A percentile compares a stretch with the other conserved stretches of the same genome.
Evolutionary conservation across 2,113 vertebrate genomes (phyloP).

Genomic region (Lophochroa leadbeateri): DNA sequence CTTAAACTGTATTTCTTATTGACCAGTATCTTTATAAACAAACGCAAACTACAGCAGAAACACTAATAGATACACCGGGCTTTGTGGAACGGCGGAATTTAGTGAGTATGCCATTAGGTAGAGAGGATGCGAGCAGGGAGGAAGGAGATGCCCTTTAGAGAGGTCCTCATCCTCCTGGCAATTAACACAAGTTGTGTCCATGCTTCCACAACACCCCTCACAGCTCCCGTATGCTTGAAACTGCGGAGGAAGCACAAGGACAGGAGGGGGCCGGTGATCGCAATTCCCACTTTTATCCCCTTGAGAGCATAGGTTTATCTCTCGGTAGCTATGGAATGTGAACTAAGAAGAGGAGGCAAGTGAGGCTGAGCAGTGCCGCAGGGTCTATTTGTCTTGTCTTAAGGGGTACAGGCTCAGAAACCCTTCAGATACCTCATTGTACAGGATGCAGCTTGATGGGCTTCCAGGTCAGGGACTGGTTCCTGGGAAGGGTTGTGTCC

Average conservation of each 20-base stretch:
- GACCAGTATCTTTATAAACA: constrained; percentile 17
- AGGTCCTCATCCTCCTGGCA: not conserved
- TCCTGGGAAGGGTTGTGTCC: not conserved
- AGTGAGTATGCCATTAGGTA: not conserved
- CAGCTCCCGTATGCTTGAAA: not conserved
- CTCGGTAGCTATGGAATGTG: not conserved
- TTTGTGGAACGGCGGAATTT: not conserved
- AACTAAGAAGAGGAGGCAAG: not conserved
- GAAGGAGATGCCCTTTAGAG: not conserved
- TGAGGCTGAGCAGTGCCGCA: accelerated
- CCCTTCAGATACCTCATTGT: accelerated
- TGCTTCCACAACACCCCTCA: not conserved
- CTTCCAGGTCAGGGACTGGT: not conserved
- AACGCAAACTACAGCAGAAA: constrained; percentile 39
- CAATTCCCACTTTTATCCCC: not conserved
- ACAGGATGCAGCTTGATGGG: not conserved
- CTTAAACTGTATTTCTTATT: constrained; percentile 33
- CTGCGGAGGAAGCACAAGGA: accelerated
- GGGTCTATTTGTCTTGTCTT: not conserved
- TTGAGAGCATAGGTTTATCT: not conserved
- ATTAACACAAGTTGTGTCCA: not conserved
- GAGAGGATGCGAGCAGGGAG: not conserved
- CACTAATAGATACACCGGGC: not conserved
- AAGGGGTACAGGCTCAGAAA: not conserved
- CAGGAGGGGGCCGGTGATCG: accelerated